Base-by-base conservation (phyloP, 2,797 vertebrate genomes). In the Selene dorsalis region DNA sequence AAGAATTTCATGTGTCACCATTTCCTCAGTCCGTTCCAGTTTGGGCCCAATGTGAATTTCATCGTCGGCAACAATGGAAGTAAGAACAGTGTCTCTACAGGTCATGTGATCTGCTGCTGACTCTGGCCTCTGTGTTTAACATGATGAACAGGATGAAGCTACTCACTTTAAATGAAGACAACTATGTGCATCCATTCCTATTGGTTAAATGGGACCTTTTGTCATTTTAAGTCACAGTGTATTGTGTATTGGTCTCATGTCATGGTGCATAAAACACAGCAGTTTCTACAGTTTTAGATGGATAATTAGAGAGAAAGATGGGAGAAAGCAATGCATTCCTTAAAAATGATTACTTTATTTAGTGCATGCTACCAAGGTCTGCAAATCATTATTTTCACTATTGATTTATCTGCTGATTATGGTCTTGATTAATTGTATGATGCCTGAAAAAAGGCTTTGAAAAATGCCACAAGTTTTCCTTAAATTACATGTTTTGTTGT, bases 1-100 rank as follows among this genome's bases (percentile, higher is more conserved):
- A 97, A 92, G 91, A 97, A 98, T 75, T 98, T 98, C 70, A 97
- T 98, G 96, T 97, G 96, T 77, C 97, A 97, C 86, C 93, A 94
- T 0, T 94, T 95, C 85, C 91, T 97, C 41, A 96, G 96, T 5
- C 96, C 96, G 0, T 96, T 97, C 90, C 94, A 95, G 47, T 98
- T 98, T 87, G 97, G 97, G 75, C 92, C 96, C 65, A 96, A 98
- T 75, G 95, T 97, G 75, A 98, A 98, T 89, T 98, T 98, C 48
- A 93, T 93, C 0, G 77, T 90, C 5, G 88, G 90, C 50, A 89
- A 87, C 83, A 90, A 89, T 45, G 87, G 90, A 53, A 90, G 87
- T 91, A 83, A 86, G 87, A 18, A 30, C 20, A 5, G 0, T 17
- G n/a, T 61, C 41, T 63, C 5, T n/a, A 12, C 43, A 48, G 12